A percentile compares a stretch with the other conserved stretches of the same genome.
Conservation (phyloP, 2,113 vertebrate genomes). For the Dromaius novaehollandiae region DNA sequence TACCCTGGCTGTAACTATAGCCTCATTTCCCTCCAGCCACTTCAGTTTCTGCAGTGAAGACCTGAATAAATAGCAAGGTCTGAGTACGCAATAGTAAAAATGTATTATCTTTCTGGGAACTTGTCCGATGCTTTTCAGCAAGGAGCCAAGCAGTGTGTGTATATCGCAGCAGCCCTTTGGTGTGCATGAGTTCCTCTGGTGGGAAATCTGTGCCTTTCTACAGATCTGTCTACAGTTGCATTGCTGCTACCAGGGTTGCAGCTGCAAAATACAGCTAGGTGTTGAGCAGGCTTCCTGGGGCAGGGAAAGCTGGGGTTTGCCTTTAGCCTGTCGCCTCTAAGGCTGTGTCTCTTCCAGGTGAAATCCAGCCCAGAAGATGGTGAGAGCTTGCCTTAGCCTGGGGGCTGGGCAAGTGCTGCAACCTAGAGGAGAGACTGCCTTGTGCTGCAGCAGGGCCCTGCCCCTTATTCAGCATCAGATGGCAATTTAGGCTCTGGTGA, state of each 20-base stretch:
- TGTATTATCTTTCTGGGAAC: background rate
- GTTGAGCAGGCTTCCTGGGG: background rate
- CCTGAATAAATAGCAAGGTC: background rate
- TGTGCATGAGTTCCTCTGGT: background rate
- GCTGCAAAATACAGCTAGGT: background rate
- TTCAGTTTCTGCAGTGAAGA: background rate
- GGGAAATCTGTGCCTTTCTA: background rate
- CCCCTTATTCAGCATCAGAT: background rate
- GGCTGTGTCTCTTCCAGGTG: background rate
- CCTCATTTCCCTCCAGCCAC: background rate
- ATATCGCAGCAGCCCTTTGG: background rate
- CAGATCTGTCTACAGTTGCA: background rate
- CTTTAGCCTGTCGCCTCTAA: background rate
- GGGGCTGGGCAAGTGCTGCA: background rate
- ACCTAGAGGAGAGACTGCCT: background rate
- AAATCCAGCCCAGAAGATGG: background rate
- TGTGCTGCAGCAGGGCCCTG: background rate
- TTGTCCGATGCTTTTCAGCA: background rate
- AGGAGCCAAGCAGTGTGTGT: background rate
- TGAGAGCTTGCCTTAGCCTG: background rate
- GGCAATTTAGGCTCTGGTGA: background rate
- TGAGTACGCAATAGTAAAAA: background rate
- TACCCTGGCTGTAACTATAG: background rate
- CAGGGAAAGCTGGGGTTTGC: background rate
- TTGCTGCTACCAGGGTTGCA: background rate